Conservation (phyloP, 2,113 vertebrate species). For the Enhydra lutris region DNA sequence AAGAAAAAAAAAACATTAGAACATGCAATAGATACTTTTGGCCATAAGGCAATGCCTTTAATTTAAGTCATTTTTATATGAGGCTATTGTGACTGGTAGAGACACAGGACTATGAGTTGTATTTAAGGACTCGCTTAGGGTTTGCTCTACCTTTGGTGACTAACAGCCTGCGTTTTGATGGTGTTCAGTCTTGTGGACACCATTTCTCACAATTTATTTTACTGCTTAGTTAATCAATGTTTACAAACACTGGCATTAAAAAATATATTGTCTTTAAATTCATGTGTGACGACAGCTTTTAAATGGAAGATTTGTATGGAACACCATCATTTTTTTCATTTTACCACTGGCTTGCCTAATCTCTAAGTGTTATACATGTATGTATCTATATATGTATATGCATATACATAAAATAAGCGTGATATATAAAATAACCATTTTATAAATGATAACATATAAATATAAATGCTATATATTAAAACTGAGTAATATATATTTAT, state of each 20-base stretch:
- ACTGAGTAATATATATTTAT: neutral
- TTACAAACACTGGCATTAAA: neutral
- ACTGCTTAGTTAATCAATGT: neutral
- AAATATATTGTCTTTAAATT: neutral
- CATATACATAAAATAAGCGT: neutral
- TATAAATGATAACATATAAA: neutral
- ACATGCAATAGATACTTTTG: slow-evolving; percentile 7
- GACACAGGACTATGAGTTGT: neutral
- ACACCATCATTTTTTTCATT: neutral
- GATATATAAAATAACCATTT: neutral
- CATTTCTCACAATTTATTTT: neutral
- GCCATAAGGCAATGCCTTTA: neutral
- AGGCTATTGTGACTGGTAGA: neutral
- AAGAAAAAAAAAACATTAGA: neutral
- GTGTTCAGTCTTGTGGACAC: neutral
- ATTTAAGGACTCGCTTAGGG: neutral
- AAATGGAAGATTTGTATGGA: neutral
- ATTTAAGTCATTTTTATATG: slow-evolving; percentile 48
- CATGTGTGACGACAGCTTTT: neutral
- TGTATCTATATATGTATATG: neutral
- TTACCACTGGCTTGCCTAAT: neutral
- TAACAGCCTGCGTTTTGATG: neutral
- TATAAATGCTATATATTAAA: neutral
- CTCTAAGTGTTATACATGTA: neutral
- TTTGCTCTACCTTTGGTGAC: neutral